Evolutionary conservation across 1,140 invertebrate genomes (phyloP), one percentile per base, ranked within the genome.

Genomic region (Akabosia matsudoensis): DNA sequence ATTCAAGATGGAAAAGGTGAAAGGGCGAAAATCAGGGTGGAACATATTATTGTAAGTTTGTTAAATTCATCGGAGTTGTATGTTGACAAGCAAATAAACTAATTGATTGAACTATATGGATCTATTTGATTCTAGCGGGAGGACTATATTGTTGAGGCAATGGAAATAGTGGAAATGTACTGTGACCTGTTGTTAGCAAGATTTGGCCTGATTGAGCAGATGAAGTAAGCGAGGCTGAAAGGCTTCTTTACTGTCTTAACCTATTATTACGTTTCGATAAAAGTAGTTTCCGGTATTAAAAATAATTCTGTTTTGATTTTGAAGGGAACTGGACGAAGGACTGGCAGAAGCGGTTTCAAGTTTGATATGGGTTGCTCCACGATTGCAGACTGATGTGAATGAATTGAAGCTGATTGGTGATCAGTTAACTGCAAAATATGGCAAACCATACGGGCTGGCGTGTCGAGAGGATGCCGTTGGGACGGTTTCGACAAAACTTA

Each of bases 121-220:
- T 56, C 31, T 70, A 24, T 13, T 70, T 10, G 14, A 30, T 30
- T 70, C 4, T 22, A 72, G 70, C 90, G 97, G 30, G 97, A 99
- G 87, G 97, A 99, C 87, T 99, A 99, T 85, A 89, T 98, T 85
- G 97, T 99, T 0, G 98, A 99, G 87, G 97, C 97, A 0, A 97
- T 99, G 92, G 98, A 99, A 89, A 88, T 99, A 64, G 89, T 99
- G 1, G 98, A 99, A 88, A 99, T 99, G 96, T 99, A 97, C 84
- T 99, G 97, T 87, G 98, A 99, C 87, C 86, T 99, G 26, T 85
- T 99, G n/a, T 85, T 99, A 22, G 97, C 97, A 1, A 89, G 97
- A 84, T 99, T 99, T 87, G 98, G 97, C 18, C 87, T 99, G 0
- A 91, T 99, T 70, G 94, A 97, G 80, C 96, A 98, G 86, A 97